Conservation (phyloP, 2,113 vertebrate genomes). For the Xyrauchen texanus region DNA sequence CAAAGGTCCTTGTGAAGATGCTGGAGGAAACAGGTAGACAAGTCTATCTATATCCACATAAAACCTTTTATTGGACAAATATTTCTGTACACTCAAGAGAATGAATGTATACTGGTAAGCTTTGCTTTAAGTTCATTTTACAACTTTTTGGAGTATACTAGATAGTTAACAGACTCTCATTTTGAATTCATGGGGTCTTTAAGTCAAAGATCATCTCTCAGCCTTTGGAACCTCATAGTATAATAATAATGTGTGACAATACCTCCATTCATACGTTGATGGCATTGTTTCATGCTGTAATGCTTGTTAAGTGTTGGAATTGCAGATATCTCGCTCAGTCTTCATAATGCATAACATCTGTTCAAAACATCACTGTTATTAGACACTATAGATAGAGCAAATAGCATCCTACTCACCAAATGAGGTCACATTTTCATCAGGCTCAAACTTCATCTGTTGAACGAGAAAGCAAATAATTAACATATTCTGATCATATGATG, state of each 20-base stretch:
- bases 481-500: no score
- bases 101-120: background rate
- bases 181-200: no score
- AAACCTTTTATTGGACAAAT: no score
- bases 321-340: conserved; percentile 92
- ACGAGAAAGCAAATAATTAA: conserved; percentile 8
- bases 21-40: no score
- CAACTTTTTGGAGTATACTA: no score
- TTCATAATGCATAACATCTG: conserved; percentile 65
- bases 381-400: background rate
- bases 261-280: conserved; percentile 96
- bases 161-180: no score
- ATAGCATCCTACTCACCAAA: conserved; percentile 82
- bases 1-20: no score
- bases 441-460: conserved; percentile 90
- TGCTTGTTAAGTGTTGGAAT: conserved; percentile 90
- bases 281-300: conserved; percentile 87
- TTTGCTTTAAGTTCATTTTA: no score
- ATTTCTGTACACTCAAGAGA: no score
- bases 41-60: no score
- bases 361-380: background rate
- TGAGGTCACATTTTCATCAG: conserved; percentile 83
- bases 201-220: no score
- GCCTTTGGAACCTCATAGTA: background rate
- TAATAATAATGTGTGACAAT: conserved; percentile 11